Conservation (phyloP, 1,140 invertebrate species). For the Eriocheir sinensis region DNA sequence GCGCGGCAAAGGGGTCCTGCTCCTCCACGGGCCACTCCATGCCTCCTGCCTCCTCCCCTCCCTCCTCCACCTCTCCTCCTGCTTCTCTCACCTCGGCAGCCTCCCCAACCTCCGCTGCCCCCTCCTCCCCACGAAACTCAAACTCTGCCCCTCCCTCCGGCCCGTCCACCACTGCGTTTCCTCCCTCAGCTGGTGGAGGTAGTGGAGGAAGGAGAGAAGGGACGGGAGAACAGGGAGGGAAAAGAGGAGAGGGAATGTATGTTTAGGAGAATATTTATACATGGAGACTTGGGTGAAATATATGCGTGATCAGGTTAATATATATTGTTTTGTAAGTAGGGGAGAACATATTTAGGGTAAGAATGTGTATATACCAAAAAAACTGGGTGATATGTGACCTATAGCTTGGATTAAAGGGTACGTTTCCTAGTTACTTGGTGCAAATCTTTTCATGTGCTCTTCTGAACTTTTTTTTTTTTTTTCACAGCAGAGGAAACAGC, state of each 20-base stretch:
- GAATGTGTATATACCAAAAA: background rate
- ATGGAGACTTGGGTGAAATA: background rate
- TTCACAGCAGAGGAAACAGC: too few relatives aligned
- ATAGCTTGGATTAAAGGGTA: too few relatives aligned
- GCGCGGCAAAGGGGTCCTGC: background rate
- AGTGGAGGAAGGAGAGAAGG: background rate
- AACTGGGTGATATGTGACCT: too few relatives aligned
- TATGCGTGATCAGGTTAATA: background rate
- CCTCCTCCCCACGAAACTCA: background rate
- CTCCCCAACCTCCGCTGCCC: conserved; percentile 18
- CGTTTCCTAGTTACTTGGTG: too few relatives aligned
- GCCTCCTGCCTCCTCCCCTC: conserved; percentile 36
- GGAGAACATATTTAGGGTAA: background rate
- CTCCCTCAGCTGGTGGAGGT: conserved; percentile 25
- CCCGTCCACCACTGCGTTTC: background rate
- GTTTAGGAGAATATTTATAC: background rate
- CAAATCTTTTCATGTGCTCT: too few relatives aligned
- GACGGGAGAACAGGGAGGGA: background rate
- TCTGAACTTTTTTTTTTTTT: too few relatives aligned
- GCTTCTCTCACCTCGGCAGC: background rate
- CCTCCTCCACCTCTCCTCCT: background rate
- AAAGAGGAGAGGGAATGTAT: background rate
- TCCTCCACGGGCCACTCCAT: conserved; percentile 27
- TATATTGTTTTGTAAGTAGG: background rate
- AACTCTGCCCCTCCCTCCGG: background rate